These are phyloP conservation scores for Ctenodactylus gundi DNA, from an alignment of 2,113 vertebrate genomes.

Conservation along the genomic window DNA sequence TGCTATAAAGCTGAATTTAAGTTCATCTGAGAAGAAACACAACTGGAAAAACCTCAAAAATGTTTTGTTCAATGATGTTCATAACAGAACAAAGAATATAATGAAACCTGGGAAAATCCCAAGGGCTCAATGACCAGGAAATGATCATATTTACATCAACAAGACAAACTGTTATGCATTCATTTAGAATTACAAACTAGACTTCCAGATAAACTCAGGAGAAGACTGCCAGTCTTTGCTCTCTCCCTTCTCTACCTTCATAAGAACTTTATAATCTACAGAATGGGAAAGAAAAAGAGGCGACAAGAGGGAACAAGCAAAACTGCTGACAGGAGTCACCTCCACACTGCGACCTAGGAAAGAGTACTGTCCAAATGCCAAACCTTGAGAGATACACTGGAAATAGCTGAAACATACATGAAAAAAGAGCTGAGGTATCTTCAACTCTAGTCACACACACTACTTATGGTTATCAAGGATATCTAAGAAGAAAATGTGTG, in stretches of 20 bases:
- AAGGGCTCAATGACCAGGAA: conserved; percentile 36
- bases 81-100: conserved; percentile 25
- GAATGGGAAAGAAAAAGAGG: not conserved
- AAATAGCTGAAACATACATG: not conserved
- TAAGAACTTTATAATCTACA: not conserved
- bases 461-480: not conserved
- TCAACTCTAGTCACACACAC: not conserved
- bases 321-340: not conserved
- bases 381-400: too few relatives aligned
- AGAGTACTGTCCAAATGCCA: not conserved
- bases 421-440: not conserved
- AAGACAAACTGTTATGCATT: not conserved
- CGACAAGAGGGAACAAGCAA: not conserved
- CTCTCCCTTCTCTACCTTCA: not conserved
- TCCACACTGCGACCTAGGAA: not conserved
- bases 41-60: conserved; percentile 20
- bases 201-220: not conserved
- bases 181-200: not conserved
- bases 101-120: conserved; percentile 26
- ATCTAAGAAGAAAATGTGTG: not conserved
- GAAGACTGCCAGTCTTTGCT: not conserved
- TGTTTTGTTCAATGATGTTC: conserved; percentile 36
- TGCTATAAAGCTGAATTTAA: not conserved
- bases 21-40: not conserved
- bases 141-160: not conserved